A percentile compares a stretch with the other conserved stretches of the same genome.
phyloP scores from a whole-genome alignment of 2,888 invertebrate genomes.

The Apodemia hepburni region DNA sequence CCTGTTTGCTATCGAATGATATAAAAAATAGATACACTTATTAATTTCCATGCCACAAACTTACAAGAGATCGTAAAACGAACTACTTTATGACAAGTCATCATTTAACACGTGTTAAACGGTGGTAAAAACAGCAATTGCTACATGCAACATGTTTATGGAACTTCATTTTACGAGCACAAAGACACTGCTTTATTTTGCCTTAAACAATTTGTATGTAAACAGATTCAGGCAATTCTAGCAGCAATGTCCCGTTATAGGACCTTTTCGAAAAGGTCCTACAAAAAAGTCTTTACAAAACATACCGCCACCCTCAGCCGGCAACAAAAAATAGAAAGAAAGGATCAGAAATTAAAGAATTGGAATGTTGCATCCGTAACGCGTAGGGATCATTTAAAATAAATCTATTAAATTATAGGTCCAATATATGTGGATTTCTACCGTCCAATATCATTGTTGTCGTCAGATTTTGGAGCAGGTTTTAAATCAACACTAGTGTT shows the following conservation, averaged over 20 bases:
- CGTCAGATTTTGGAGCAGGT: not conserved
- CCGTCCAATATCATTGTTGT: not conserved
- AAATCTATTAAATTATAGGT: conserved; percentile 24
- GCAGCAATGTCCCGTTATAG: conserved; percentile 60
- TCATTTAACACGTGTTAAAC: not conserved
- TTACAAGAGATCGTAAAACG: not conserved
- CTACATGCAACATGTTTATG: not conserved
- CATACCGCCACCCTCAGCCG: conserved; percentile 56
- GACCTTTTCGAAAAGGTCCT: conserved; percentile 51
- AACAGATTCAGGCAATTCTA: conserved; percentile 12
- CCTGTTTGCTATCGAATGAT: too few relatives aligned
- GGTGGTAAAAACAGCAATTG: not conserved
- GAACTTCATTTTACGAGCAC: not conserved
- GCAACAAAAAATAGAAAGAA: conserved; percentile 68
- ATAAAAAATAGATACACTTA: too few relatives aligned
- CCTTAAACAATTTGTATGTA: not conserved
- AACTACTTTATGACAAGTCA: not conserved
- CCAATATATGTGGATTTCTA: not conserved
- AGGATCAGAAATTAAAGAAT: conserved; percentile 72
- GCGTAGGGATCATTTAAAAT: conserved; percentile 34
- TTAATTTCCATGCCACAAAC: not conserved
- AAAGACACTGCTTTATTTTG: not conserved
- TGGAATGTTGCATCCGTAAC: conserved; percentile 74
- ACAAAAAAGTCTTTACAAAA: conserved; percentile 61
- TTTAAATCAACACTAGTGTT: not conserved